A percentile compares a stretch with the other conserved stretches of the same genome.
These are phyloP conservation scores for Chloropsis hardwickii DNA, from an alignment of 2,113 vertebrate genomes.

Conservation along the genomic window DNA sequence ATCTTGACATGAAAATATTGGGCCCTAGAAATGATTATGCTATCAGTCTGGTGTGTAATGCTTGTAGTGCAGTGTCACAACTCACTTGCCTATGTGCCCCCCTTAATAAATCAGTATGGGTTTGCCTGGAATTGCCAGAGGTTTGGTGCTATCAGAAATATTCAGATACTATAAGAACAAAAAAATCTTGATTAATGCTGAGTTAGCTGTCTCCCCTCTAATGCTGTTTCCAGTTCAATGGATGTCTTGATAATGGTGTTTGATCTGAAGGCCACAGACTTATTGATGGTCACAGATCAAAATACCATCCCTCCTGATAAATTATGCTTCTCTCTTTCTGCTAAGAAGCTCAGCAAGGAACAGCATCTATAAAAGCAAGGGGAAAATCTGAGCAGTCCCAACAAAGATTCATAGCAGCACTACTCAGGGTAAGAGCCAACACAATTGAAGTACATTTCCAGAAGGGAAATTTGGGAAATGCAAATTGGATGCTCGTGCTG, in stretches of 20 bases:
- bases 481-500: neutral
- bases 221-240: conserved; percentile 42
- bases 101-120: neutral
- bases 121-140: neutral
- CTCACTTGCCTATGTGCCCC: neutral
- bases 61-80: neutral
- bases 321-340: conserved; percentile 37
- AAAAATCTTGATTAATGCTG: neutral
- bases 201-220: conserved; percentile 30
- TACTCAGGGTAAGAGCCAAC: neutral
- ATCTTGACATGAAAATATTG: neutral
- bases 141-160: neutral
- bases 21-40: neutral
- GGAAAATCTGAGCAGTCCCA: neutral
- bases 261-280: conserved; percentile 37
- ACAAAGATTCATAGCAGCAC: neutral
- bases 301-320: conserved; percentile 48
- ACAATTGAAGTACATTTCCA: neutral
- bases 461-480: neutral
- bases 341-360: neutral
- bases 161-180: neutral
- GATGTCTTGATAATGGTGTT: neutral
- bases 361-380: neutral
- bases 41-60: neutral
- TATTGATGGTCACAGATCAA: conserved; percentile 55